A percentile compares a stretch with the other conserved stretches of the same genome.
Conservation (phyloP, 2,888 invertebrate genomes). For the Gymnosoma rotundatum region DNA sequence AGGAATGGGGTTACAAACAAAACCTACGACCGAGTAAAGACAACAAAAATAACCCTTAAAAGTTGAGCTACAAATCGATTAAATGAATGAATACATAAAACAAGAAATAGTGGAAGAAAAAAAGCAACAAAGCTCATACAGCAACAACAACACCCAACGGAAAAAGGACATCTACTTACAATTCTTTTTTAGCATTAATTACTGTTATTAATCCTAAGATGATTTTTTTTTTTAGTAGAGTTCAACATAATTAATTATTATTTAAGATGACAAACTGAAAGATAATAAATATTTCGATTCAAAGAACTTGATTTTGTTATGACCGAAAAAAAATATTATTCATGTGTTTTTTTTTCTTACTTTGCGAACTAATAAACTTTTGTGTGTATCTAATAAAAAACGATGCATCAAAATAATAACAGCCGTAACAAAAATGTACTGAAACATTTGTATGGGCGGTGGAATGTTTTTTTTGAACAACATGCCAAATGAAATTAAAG, state of each 20-base stretch:
- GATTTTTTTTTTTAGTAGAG: no score
- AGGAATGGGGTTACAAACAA: constrained; percentile 24
- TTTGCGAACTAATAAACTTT: constrained; percentile 59
- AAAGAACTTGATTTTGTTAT: constrained; percentile 30
- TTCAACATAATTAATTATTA: no score
- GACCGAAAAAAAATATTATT: constrained; percentile 49
- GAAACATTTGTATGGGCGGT: constrained; percentile 57
- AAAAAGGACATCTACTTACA: neutral
- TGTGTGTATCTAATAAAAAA: constrained; percentile 63
- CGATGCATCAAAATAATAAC: constrained; percentile 40
- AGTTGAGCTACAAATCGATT: constrained; percentile 71
- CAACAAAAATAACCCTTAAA: constrained; percentile 72
- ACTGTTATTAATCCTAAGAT: neutral
- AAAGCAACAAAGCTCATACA: constrained; percentile 7
- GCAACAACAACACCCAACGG: constrained; percentile 16
- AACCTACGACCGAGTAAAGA: constrained; percentile 34
- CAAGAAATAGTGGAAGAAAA: constrained; percentile 45
- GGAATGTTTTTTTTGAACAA: constrained; percentile 57
- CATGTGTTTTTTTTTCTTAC: neutral
- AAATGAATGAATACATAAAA: constrained; percentile 67
- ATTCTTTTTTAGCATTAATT: neutral
- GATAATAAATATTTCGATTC: constrained; percentile 23
- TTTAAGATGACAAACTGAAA: neutral
- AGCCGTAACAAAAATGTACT: constrained; percentile 33
- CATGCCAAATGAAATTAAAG: constrained; percentile 17